Conservation (phyloP, 1,140 invertebrate genomes). For the Tetragnatha versicolor region DNA sequence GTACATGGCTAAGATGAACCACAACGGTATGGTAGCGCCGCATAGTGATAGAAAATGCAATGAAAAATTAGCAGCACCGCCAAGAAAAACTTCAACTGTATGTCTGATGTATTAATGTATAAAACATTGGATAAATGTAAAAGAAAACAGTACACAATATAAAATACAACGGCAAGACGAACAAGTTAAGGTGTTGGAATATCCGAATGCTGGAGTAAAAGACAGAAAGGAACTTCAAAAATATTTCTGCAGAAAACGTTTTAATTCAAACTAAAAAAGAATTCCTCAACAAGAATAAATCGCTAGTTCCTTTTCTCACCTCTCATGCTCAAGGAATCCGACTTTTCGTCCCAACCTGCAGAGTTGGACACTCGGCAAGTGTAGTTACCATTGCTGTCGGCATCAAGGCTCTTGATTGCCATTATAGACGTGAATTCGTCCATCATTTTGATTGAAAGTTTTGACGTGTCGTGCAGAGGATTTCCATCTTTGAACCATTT, state of each 20-base stretch:
- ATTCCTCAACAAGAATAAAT: no score
- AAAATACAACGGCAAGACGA: no score
- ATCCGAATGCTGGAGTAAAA: no score
- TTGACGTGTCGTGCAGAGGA: neutral
- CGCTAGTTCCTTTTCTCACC: slow-evolving; percentile 1
- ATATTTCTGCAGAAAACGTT: no score
- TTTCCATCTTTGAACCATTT: slow-evolving; percentile 56
- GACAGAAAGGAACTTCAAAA: no score
- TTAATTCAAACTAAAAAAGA: no score
- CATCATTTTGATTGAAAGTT: slow-evolving; percentile 30
- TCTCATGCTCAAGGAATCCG: slow-evolving; percentile 13
- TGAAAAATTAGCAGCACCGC: neutral
- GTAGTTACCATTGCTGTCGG: slow-evolving; percentile 57
- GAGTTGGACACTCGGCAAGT: slow-evolving; percentile 56
- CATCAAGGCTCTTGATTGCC: no score
- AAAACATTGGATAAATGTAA: neutral
- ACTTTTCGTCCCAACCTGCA: slow-evolving; percentile 42
- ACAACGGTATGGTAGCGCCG: slow-evolving; percentile 14
- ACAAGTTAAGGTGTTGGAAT: no score
- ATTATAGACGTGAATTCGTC: slow-evolving; percentile 64
- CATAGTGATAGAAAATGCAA: neutral
- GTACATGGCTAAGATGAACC: no score
- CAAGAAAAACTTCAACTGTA: neutral
- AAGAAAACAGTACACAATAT: neutral
- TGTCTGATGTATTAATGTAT: neutral